These are phyloP conservation scores for Himalopsyche phryganea DNA, from an alignment of 1,140 invertebrate species.

Conservation along the genomic window DNA sequence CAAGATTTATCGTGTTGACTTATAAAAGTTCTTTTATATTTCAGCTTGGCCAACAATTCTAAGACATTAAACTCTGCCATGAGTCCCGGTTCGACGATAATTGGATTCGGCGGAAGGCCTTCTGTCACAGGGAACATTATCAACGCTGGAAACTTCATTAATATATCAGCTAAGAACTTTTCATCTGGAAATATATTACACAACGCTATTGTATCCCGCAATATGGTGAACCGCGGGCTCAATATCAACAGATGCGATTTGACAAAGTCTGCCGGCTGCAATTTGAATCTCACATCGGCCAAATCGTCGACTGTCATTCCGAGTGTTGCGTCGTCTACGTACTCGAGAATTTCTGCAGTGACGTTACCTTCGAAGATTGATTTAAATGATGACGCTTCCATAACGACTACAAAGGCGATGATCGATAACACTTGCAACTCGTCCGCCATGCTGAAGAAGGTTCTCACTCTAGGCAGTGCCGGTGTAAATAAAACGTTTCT, in stretches of 20 bases:
- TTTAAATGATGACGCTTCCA: constrained; percentile 27
- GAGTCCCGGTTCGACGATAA: constrained; percentile 47
- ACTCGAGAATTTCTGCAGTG: constrained; percentile 6
- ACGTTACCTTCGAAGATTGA: constrained; percentile 26
- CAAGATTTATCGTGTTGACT: too few species aligned
- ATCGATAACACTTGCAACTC: constrained; percentile 52
- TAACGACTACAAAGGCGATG: constrained; percentile 47
- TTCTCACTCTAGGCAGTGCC: constrained; percentile 48
- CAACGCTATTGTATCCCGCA: constrained; percentile 49
- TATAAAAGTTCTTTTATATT: constrained; percentile 32
- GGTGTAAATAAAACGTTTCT: constrained; percentile 49
- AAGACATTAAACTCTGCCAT: constrained; percentile 49
- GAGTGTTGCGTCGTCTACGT: constrained; percentile 10
- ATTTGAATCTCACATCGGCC: constrained; percentile 5
- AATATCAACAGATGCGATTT: constrained; percentile 20
- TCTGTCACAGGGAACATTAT: constrained; percentile 39
- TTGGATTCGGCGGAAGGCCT: constrained; percentile 44
- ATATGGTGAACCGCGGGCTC: constrained; percentile 31
- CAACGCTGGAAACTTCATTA: constrained; percentile 45
- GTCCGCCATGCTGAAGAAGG: constrained; percentile 52
- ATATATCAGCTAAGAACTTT: constrained; percentile 48
- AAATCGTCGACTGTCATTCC: constrained; percentile 11
- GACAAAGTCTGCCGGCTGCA: constrained; percentile 11
- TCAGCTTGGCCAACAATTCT: constrained; percentile 47
- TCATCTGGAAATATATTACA: constrained; percentile 52